Percentiles rank a stretch among this genome's conserved stretches.
phyloP scores from a whole-genome alignment of 2,797 vertebrate genomes.

The Graptemys geographica region DNA sequence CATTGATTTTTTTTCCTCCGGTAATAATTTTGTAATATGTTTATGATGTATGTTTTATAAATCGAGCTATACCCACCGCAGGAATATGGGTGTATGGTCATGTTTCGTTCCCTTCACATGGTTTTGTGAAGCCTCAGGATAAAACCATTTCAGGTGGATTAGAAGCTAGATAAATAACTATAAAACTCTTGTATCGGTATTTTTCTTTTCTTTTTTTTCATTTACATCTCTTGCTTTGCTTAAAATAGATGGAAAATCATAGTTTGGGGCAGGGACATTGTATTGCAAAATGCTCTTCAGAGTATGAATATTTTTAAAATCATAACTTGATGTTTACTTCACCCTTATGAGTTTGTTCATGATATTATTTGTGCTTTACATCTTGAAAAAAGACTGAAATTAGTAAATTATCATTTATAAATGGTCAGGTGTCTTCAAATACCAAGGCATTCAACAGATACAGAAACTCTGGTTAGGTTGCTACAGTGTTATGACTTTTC shows the following conservation, averaged over 20 bases:
- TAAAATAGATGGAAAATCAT: conserved; percentile 27
- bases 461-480: background rate
- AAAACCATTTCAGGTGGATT: conserved; percentile 60
- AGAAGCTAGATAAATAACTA: conserved; percentile 61
- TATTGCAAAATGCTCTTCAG: conserved; percentile 46
- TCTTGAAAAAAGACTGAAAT: conserved; percentile 13
- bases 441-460: background rate
- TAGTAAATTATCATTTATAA: conserved; percentile 12
- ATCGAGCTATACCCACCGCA: background rate
- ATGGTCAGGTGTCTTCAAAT: background rate
- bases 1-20: conserved; percentile 47
- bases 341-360: conserved; percentile 48
- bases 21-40: conserved; percentile 52
- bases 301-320: conserved; percentile 47
- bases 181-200: conserved; percentile 18
- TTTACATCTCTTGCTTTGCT: conserved; percentile 43
- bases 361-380: conserved; percentile 54
- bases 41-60: conserved; percentile 65
- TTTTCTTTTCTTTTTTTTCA: conserved; percentile 27
- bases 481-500: background rate
- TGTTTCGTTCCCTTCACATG: conserved; percentile 23
- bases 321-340: conserved; percentile 64
- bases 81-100: background rate
- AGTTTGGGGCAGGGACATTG: background rate
- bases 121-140: conserved; percentile 48